Base-by-base conservation (phyloP, 1,140 invertebrate species). In the Eumeta japonica region DNA sequence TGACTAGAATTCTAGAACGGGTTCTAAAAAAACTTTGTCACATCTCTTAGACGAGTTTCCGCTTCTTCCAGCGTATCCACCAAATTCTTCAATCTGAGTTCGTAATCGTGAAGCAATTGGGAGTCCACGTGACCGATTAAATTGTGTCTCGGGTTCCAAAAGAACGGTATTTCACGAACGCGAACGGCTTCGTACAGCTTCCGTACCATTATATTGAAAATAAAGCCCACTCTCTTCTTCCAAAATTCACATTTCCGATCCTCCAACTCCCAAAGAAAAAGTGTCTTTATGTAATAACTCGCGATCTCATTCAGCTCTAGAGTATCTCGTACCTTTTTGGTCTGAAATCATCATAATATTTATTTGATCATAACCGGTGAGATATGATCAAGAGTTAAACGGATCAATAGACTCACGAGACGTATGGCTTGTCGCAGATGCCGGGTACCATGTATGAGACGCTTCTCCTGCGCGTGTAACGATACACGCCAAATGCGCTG, bases 261-360 rank as follows among this genome's bases (percentile, higher is more conserved):
- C 39, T 56, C 42, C 2, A 77, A 48, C 47, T 67, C 61, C 71
- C 68, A 76, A 3, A 79, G 45, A 43, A 77, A 75, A 0, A 78
- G 42, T 3, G 77, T 78, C 46, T 79, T 79, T 16, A 79, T 76
- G 43, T 73, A 79, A 41, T 79, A 79, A 39, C 76, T 79, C 0
- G 76, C 73, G 11, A 78, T 75, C 1, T 44, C 39, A 16, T 58
- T 56, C 48, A 78, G 62, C 10, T 62, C 47, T 1, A 66, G 38
- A 0, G 56, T 47, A 41, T 77, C 75, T 3, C 76, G 56, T 10
- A 79, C 37, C 48, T 76, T 76, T 50, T 78, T 64, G n/a, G 74
- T 46, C 65, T 70, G 41, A 36, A 27, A 24, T 20, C 28, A 1
- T 19, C 56, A 10, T 9, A 41, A 16, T 27, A n/a, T 37, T 12